Percentiles rank a stretch among this genome's conserved stretches.
phyloP scores from a whole-genome alignment of 2,113 vertebrate genomes.

The Pseudorhombus dupliciocellatus region DNA sequence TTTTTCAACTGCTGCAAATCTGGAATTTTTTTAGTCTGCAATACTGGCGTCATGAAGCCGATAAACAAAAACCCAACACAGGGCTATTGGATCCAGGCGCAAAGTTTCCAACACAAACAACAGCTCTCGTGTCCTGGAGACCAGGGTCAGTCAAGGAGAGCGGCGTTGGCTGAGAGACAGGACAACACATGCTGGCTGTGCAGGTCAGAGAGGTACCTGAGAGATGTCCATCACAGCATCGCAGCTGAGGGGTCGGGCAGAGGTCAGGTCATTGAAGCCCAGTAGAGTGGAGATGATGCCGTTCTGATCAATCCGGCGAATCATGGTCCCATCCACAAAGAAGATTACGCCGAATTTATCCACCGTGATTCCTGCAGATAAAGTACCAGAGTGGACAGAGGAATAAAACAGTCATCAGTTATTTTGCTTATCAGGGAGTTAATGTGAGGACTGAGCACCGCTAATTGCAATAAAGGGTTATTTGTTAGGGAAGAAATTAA shows the following conservation, averaged over 20 bases:
- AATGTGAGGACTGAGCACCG: conserved; percentile 35
- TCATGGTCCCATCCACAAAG: conserved; percentile 98
- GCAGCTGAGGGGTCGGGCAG: conserved; percentile 95
- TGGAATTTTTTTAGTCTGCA: too few species aligned
- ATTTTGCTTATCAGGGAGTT: conserved; percentile 46
- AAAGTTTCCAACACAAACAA: conserved; percentile 17
- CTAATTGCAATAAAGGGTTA: conserved; percentile 44
- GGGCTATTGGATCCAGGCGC: neutral
- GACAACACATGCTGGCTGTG: conserved; percentile 17
- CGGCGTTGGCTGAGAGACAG: conserved; percentile 22
- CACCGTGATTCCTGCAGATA: conserved; percentile 90
- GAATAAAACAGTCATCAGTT: conserved; percentile 35
- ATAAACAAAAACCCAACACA: conserved; percentile 16
- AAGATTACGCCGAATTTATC: conserved; percentile 96
- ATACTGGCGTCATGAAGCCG: neutral
- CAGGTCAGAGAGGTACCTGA: conserved; percentile 82
- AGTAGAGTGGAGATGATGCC: conserved; percentile 96
- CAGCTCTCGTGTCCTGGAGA: conserved; percentile 11
- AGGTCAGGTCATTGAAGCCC: conserved; percentile 97
- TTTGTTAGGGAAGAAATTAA: conserved; percentile 42
- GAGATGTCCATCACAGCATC: conserved; percentile 99
- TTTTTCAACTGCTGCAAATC: neutral
- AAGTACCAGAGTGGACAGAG: conserved; percentile 10
- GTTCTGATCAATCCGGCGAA: conserved; percentile 95
- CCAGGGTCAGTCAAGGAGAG: conserved; percentile 32